Percentiles rank a stretch among this genome's conserved stretches.
phyloP scores from a whole-genome alignment of 2,888 invertebrate species.

The Alentia gelatinosa region DNA sequence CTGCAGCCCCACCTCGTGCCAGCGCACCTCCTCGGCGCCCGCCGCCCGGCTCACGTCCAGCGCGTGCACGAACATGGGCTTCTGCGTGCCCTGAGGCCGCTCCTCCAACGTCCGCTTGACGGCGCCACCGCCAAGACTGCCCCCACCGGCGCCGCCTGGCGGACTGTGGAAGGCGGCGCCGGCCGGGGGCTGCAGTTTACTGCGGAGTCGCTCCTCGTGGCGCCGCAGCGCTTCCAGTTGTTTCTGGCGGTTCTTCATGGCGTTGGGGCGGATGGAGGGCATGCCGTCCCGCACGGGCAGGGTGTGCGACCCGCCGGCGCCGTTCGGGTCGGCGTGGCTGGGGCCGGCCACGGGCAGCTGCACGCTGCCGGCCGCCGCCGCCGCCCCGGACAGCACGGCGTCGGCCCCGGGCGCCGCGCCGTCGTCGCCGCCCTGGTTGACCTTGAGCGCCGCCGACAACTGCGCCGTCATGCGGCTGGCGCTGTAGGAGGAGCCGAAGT shows the following conservation, averaged over 20 bases:
- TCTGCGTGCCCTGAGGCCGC: constrained; percentile 77
- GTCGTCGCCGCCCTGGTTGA: background rate
- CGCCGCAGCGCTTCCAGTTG: constrained; percentile 85
- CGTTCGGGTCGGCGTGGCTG: background rate
- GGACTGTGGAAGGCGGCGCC: background rate
- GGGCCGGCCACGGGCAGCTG: background rate
- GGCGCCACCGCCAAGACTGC: background rate
- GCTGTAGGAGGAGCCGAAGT: constrained; percentile 6
- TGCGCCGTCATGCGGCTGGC: constrained; percentile 36
- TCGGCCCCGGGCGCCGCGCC: background rate
- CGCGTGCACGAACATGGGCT: constrained; percentile 91
- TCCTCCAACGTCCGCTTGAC: background rate
- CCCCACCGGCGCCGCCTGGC: background rate
- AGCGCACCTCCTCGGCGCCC: constrained; percentile 81
- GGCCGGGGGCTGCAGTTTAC: background rate
- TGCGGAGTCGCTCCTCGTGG: constrained; percentile 84
- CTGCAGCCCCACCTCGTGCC: constrained; percentile 75
- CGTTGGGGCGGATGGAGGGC: constrained; percentile 80
- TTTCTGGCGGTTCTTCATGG: constrained; percentile 83
- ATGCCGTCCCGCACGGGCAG: constrained; percentile 61
- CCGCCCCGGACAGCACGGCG: background rate
- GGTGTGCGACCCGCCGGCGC: background rate
- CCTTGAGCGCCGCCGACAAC: background rate
- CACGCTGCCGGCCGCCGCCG: background rate
- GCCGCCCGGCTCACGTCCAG: constrained; percentile 87